Evolutionary conservation across 2,888 invertebrate species (phyloP).

Genomic region (Epinotia ramella): DNA sequence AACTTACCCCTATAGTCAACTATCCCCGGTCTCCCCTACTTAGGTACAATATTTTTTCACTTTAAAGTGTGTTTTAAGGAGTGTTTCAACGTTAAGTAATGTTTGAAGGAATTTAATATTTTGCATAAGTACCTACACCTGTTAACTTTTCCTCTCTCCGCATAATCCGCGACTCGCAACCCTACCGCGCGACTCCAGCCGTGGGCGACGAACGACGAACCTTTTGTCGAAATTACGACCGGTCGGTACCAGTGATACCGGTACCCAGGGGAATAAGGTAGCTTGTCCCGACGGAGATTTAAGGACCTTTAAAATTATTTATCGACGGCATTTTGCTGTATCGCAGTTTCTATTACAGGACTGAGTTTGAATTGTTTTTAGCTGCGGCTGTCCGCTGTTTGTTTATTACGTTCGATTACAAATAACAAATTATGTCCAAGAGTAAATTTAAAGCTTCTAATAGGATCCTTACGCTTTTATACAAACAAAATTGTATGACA

Average conservation of each 20-base stretch:
- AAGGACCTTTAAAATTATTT: slow-evolving; percentile 46
- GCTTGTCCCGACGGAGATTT: slow-evolving; percentile 41
- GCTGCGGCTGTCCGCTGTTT: slow-evolving; percentile 1
- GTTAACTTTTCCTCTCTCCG: slow-evolving; percentile 7
- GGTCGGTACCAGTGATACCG: slow-evolving; percentile 19
- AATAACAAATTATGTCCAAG: too few relatives aligned
- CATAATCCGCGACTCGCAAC: slow-evolving; percentile 10
- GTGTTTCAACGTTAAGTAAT: too few relatives aligned
- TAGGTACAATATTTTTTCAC: too few relatives aligned
- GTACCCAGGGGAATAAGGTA: slow-evolving; percentile 45
- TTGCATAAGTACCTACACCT: neutral
- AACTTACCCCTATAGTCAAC: too few relatives aligned
- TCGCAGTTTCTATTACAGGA: slow-evolving; percentile 37
- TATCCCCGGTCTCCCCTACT: too few relatives aligned
- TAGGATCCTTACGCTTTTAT: too few relatives aligned
- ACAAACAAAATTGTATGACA: too few relatives aligned
- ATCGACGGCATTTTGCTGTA: slow-evolving; percentile 32
- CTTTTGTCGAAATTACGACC: slow-evolving; percentile 42
- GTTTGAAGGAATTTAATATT: neutral
- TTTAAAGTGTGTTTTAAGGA: too few relatives aligned
- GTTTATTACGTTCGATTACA: slow-evolving; percentile 7
- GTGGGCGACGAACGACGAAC: slow-evolving; percentile 44
- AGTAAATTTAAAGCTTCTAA: too few relatives aligned
- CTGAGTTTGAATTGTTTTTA: slow-evolving; percentile 34
- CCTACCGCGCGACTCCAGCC: slow-evolving; percentile 20